A percentile compares a stretch with the other conserved stretches of the same genome.
These are phyloP conservation scores for Argynnis bischoffii DNA, from an alignment of 2,888 invertebrate species.

Conservation along the genomic window DNA sequence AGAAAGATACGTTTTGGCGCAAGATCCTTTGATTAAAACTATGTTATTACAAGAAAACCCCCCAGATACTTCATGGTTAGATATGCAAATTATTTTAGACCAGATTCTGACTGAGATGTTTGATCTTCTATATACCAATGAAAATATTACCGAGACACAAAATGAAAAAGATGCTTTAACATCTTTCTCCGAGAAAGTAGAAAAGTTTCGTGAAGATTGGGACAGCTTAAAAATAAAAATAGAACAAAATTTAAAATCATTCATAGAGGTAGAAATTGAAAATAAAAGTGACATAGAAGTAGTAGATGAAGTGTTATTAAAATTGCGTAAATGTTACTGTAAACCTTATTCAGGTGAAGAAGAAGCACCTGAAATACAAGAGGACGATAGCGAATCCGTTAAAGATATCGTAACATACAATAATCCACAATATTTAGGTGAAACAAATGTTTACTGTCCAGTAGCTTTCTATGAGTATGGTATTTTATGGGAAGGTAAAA, in stretches of 20 bases:
- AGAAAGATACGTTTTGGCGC: slow-evolving; percentile 54
- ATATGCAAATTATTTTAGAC: slow-evolving; percentile 52
- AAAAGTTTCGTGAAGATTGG: slow-evolving; percentile 67
- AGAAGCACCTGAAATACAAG: slow-evolving; percentile 50
- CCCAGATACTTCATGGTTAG: slow-evolving; percentile 37
- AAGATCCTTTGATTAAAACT: slow-evolving; percentile 61
- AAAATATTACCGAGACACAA: slow-evolving; percentile 33
- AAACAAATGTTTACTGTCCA: slow-evolving; percentile 84
- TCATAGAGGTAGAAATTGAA: slow-evolving; percentile 72
- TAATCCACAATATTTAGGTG: slow-evolving; percentile 73
- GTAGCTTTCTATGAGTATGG: slow-evolving; percentile 78
- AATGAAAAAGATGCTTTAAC: slow-evolving; percentile 41
- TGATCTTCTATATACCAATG: slow-evolving; percentile 36
- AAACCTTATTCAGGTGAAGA: slow-evolving; percentile 52
- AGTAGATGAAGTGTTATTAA: slow-evolving; percentile 63
- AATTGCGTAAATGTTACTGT: slow-evolving; percentile 62
- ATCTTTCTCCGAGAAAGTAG: slow-evolving; percentile 54
- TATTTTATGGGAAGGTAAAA: slow-evolving; percentile 84
- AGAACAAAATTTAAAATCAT: slow-evolving; percentile 63
- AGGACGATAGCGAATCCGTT: slow-evolving; percentile 50
- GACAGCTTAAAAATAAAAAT: slow-evolving; percentile 67
- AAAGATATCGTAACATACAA: slow-evolving; percentile 58
- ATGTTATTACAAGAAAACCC: slow-evolving; percentile 49
- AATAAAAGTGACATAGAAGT: slow-evolving; percentile 66
- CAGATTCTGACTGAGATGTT: slow-evolving; percentile 46